Conservation (phyloP, 2,888 invertebrate species). For the Chaitophorus viminalis region DNA sequence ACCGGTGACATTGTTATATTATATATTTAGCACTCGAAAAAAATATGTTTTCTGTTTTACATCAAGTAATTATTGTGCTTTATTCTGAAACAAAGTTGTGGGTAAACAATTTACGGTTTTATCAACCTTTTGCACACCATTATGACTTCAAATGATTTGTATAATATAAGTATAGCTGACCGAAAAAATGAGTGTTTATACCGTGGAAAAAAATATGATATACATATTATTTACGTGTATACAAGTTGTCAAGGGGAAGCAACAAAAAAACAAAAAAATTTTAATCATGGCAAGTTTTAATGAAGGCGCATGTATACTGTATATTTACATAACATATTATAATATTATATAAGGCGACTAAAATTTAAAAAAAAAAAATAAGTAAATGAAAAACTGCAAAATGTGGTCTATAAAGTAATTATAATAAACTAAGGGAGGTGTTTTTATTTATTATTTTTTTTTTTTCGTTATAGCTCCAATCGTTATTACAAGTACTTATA, state of each 20-base stretch:
- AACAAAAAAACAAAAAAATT: not conserved
- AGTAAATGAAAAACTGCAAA: not conserved
- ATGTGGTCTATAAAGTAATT: not conserved
- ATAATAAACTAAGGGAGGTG: too few relatives aligned
- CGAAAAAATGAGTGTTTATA: too few relatives aligned
- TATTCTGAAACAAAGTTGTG: too few relatives aligned
- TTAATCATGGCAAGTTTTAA: not conserved
- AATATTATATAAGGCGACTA: not conserved
- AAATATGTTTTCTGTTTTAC: too few relatives aligned
- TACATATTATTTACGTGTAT: too few relatives aligned
- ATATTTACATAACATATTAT: not conserved
- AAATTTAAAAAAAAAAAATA: not conserved
- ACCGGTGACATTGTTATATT: too few relatives aligned
- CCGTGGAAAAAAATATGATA: too few relatives aligned
- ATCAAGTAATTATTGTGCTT: not conserved
- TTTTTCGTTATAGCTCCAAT: not conserved
- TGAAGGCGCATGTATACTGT: not conserved
- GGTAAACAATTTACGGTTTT: too few relatives aligned
- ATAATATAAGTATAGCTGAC: too few relatives aligned
- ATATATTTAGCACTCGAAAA: too few relatives aligned
- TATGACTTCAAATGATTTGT: too few relatives aligned
- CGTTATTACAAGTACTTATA: not conserved
- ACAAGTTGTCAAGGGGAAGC: not conserved
- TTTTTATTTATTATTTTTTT: not conserved
- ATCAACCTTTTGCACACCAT: too few relatives aligned